These are phyloP conservation scores for Glyptemys insculpta DNA, from an alignment of 2,797 vertebrate genomes.

Conservation along the genomic window DNA sequence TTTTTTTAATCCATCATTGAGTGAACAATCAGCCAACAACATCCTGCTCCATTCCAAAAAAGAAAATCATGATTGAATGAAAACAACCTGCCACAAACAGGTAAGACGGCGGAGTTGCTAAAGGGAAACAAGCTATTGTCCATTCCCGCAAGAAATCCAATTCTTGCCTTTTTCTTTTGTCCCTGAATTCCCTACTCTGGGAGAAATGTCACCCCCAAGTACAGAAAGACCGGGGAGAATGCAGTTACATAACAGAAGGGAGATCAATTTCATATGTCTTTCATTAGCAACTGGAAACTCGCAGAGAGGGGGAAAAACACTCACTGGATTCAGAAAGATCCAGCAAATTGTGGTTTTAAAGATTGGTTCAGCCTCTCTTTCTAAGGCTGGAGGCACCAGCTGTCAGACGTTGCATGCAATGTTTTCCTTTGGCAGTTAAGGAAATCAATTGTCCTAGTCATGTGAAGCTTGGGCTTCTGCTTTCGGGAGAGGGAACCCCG, in stretches of 20 bases:
- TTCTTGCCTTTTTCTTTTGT: background rate
- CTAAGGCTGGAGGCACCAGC: background rate
- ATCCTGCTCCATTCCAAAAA: conserved; percentile 67
- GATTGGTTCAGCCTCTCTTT: background rate
- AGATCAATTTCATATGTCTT: conserved; percentile 57
- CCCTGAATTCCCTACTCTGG: background rate
- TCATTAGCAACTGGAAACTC: conserved; percentile 46
- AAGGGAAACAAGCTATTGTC: conserved; percentile 1
- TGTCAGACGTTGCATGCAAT: background rate
- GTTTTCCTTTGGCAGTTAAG: background rate
- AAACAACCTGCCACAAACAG: conserved; percentile 77
- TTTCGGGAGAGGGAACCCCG: background rate
- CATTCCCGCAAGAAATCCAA: background rate
- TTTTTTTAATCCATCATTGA: background rate
- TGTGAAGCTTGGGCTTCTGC: conserved; percentile 5
- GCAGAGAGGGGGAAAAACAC: background rate
- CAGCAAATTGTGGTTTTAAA: background rate
- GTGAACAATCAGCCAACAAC: conserved; percentile 59
- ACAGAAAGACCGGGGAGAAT: background rate
- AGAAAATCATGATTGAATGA: conserved; percentile 84
- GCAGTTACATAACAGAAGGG: conserved; percentile 81
- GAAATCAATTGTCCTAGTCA: conserved; percentile 40
- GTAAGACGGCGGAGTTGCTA: conserved; percentile 72
- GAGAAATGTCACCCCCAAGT: conserved; percentile 23
- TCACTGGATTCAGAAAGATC: background rate